Evolutionary conservation across 2,888 invertebrate species (phyloP).

Genomic region (Temnothorax unifasciatus): DNA sequence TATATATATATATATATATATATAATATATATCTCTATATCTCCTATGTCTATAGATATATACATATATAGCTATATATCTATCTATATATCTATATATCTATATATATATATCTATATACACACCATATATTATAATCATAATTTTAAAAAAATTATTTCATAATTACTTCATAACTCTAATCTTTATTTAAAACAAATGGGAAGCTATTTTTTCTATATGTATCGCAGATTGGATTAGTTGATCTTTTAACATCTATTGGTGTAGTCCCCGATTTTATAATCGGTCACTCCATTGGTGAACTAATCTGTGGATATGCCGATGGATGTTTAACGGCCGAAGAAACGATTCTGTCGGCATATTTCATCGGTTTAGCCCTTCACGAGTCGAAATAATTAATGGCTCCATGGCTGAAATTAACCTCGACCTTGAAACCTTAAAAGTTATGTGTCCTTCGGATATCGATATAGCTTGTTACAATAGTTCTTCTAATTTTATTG

Average conservation of each 20-base stretch:
- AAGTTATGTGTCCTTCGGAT: constrained; percentile 90
- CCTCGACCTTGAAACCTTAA: constrained; percentile 88
- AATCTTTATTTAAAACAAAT: not conserved
- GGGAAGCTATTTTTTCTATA: not conserved
- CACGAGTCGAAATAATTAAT: constrained; percentile 85
- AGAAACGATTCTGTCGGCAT: constrained; percentile 79
- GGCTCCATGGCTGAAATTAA: constrained; percentile 97
- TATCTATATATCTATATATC: too few relatives aligned
- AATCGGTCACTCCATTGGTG: not conserved
- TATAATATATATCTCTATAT: too few relatives aligned
- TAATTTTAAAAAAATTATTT: too few relatives aligned
- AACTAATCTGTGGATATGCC: constrained; percentile 93
- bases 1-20: too few relatives aligned
- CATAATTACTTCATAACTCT: not conserved
- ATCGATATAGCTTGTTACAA: constrained; percentile 96
- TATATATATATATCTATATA: not conserved
- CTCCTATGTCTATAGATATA: too few relatives aligned
- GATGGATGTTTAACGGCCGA: constrained; percentile 93
- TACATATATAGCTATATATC: too few relatives aligned
- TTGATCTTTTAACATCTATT: not conserved
- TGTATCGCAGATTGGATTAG: constrained; percentile 87
- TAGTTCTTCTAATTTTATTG: constrained; percentile 93
- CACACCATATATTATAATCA: too few relatives aligned
- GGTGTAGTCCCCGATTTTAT: not conserved
- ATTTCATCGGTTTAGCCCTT: constrained; percentile 78